A percentile compares a stretch with the other conserved stretches of the same genome.
phyloP scores from a whole-genome alignment of 2,888 invertebrate genomes.

The Parnassius mnemosyne region DNA sequence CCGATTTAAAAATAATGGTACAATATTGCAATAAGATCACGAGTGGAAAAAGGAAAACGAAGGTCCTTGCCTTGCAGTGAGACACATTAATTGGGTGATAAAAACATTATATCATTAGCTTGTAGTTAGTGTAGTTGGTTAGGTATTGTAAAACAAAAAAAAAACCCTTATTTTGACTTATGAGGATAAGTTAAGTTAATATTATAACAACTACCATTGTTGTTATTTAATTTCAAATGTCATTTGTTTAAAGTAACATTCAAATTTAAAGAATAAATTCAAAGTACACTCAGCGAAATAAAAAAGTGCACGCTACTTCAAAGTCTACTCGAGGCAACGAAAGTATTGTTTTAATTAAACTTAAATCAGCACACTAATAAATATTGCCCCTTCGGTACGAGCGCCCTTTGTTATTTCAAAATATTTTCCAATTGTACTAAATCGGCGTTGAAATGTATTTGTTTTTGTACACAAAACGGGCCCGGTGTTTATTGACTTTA shows the following conservation, averaged over 20 bases:
- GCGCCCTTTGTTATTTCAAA: conserved; percentile 19
- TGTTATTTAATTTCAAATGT: too few relatives aligned
- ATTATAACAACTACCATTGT: too few relatives aligned
- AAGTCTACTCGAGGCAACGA: background rate
- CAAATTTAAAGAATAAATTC: background rate
- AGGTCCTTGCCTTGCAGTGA: too few relatives aligned
- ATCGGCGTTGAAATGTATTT: conserved; percentile 9
- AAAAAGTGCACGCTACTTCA: conserved; percentile 20
- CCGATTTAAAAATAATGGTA: too few relatives aligned
- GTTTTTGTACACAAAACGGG: conserved; percentile 11
- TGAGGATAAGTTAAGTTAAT: too few relatives aligned
- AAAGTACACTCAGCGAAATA: conserved; percentile 14
- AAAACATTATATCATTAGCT: too few relatives aligned
- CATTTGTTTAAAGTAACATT: conserved; percentile 6
- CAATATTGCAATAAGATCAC: too few relatives aligned
- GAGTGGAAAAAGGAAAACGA: too few relatives aligned
- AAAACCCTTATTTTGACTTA: too few relatives aligned
- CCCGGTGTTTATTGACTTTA: conserved; percentile 19
- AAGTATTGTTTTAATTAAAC: conserved; percentile 18
- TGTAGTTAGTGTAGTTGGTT: too few relatives aligned
- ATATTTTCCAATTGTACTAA: conserved; percentile 14
- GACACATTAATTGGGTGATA: too few relatives aligned
- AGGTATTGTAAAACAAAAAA: too few relatives aligned
- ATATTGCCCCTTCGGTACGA: conserved; percentile 17
- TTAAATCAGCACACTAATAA: conserved; percentile 25